Percentiles rank a stretch among this genome's conserved stretches.
phyloP scores from a whole-genome alignment of 2,888 invertebrate species.

The Chorisops tibialis region DNA sequence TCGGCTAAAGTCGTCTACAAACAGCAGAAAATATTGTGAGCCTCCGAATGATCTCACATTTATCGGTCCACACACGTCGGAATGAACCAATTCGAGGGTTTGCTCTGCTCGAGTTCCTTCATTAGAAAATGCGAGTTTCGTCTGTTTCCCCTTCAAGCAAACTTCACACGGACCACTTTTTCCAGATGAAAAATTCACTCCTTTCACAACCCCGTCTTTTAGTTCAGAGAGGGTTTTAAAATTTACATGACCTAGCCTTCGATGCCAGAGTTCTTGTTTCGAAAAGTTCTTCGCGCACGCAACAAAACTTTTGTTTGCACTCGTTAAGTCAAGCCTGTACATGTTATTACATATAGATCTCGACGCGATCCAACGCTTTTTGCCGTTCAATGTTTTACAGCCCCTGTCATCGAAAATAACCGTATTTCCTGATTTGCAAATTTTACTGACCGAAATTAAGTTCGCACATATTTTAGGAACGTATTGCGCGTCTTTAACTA shows the following conservation, averaged over 20 bases:
- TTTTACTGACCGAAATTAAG: slow-evolving; percentile 30
- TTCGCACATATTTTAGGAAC: slow-evolving; percentile 29
- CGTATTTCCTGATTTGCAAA: slow-evolving; percentile 33
- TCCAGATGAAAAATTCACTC: slow-evolving; percentile 26
- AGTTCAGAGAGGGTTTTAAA: slow-evolving; percentile 26
- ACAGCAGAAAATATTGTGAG: slow-evolving; percentile 43
- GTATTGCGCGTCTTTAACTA: slow-evolving; percentile 27
- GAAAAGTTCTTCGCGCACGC: slow-evolving; percentile 14
- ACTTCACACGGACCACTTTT: slow-evolving; percentile 32
- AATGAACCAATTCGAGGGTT: slow-evolving; percentile 41
- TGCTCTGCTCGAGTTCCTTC: slow-evolving; percentile 33
- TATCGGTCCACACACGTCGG: slow-evolving; percentile 47
- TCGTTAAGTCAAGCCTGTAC: not conserved
- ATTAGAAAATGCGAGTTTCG: slow-evolving; percentile 34
- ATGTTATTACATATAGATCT: not conserved
- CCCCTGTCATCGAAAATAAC: slow-evolving; percentile 33
- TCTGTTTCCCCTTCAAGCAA: slow-evolving; percentile 38
- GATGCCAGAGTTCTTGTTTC: slow-evolving; percentile 34
- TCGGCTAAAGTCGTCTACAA: slow-evolving; percentile 42
- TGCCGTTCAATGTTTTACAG: slow-evolving; percentile 30
- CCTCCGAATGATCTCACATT: slow-evolving; percentile 41
- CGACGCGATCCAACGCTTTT: slow-evolving; percentile 15
- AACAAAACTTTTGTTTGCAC: not conserved
- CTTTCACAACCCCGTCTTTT: slow-evolving; percentile 15
- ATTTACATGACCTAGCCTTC: slow-evolving; percentile 37